phyloP scores from a whole-genome alignment of 2,888 invertebrate genomes.

The Adelphocoris suturalis region DNA sequence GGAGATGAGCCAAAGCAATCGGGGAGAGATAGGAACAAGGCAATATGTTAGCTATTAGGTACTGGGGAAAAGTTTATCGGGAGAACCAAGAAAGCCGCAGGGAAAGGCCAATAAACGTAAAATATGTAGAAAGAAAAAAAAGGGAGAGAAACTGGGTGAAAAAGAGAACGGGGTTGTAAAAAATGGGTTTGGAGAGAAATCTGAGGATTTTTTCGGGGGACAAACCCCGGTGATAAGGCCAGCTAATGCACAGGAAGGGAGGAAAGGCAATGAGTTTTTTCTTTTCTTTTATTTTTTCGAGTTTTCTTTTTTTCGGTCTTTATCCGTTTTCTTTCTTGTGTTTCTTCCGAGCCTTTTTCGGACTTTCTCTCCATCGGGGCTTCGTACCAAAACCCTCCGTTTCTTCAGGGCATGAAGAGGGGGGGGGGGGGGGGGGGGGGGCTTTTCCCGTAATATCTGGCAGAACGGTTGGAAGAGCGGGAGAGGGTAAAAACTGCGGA shows the following conservation, averaged over 20 bases:
- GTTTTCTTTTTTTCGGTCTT: neutral
- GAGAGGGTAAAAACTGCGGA: neutral
- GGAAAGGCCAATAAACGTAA: constrained; percentile 71
- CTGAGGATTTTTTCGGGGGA: constrained; percentile 40
- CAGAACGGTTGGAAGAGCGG: constrained; percentile 70
- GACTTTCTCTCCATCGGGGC: neutral
- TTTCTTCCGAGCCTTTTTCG: neutral
- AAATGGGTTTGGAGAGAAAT: constrained; percentile 43
- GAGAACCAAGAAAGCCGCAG: constrained; percentile 12
- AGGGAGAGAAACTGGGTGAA: constrained; percentile 6
- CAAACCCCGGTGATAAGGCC: constrained; percentile 43
- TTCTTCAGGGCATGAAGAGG: too few species aligned
- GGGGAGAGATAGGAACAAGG: constrained; percentile 54
- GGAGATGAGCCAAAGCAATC: constrained; percentile 57
- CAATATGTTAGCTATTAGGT: constrained; percentile 68
- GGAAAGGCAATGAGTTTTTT: constrained; percentile 52
- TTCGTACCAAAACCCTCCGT: neutral
- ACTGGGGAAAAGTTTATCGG: constrained; percentile 65
- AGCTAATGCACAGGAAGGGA: constrained; percentile 42
- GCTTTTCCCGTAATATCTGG: constrained; percentile 70
- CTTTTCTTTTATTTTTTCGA: neutral
- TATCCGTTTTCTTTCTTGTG: constrained; percentile 9
- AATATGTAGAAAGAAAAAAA: constrained; percentile 70
- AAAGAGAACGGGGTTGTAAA: constrained; percentile 36
- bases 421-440: too few species aligned